Percentiles rank a stretch among this genome's conserved stretches.
Evolutionary conservation across 2,888 invertebrate species (phyloP).

Genomic region (Hybos culiciformis): DNA sequence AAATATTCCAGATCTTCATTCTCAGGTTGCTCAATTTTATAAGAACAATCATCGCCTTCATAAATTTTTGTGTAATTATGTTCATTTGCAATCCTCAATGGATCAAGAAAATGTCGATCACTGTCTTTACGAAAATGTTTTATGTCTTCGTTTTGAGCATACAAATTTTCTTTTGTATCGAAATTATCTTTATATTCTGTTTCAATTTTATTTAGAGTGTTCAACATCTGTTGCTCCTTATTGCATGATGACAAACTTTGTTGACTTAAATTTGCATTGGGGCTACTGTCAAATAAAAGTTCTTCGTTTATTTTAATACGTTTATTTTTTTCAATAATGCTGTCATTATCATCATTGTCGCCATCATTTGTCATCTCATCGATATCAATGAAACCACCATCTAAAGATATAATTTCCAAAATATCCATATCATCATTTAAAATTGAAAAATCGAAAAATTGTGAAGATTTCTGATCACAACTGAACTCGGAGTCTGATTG

Average conservation of each 20-base stretch:
- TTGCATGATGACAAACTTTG: background rate
- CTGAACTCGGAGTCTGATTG: background rate
- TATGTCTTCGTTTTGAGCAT: background rate
- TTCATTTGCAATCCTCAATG: background rate
- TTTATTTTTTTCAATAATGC: background rate
- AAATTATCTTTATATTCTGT: background rate
- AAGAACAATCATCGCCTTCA: background rate
- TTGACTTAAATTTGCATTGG: background rate
- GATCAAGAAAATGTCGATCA: background rate
- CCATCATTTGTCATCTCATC: too few relatives aligned
- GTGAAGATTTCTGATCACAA: constrained; percentile 27
- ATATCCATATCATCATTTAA: constrained; percentile 34
- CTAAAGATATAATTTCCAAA: constrained; percentile 34
- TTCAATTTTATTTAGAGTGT: background rate
- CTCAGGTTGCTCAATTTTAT: background rate
- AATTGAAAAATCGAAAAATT: constrained; percentile 29
- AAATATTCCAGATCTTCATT: too few relatives aligned
- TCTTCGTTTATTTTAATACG: too few relatives aligned
- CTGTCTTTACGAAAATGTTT: background rate
- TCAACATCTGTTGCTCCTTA: too few relatives aligned
- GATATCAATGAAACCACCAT: constrained; percentile 33
- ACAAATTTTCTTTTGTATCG: background rate
- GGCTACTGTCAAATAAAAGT: too few relatives aligned
- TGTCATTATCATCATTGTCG: constrained; percentile 31
- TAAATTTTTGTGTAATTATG: constrained; percentile 4